Base-by-base conservation (phyloP, 2,113 vertebrate genomes). In the Chaetops frenatus region DNA sequence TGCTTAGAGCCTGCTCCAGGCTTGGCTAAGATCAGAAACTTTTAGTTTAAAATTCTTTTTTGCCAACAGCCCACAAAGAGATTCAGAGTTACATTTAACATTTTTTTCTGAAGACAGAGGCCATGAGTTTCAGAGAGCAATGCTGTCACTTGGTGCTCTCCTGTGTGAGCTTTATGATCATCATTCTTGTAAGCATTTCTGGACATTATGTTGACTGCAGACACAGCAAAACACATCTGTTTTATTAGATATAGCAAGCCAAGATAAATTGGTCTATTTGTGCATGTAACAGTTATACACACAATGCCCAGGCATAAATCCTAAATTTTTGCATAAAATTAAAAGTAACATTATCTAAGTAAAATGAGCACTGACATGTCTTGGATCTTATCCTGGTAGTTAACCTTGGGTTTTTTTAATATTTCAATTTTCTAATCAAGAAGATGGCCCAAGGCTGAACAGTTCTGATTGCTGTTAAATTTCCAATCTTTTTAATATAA, bases 251-350 rank as follows among this genome's bases (percentile, higher is more conserved):
- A 42, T 1, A 85, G 35, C 31, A 73, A 91, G 29, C 9, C 45
- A 85, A 50, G 42, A 56, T 57, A 36, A 88, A 92, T 76, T 14
- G 3, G 17, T 29, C 14, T 19, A 22, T 65, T 69, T 48, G 20
- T 40, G 24, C 4, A 1, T 48, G 24, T 40, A 51, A 38, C 1
- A 67, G 17, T n/a, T 53, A 72, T 1, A 81, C 0, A 11, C 23
- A 42, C 29, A n/a, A 50, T 33, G 29, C 6, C 45, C 27, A 27
- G 3, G 6, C n/a, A 78, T 45, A 70, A 45, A 53, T 69, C 40
- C 19, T 48, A n/a, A 44, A 24, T 70, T 88, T 58, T 18, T 54
- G 51, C 15, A 51, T 35, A 17, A 77, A 94, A 64, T 35, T 36
- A 69, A 22, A 40, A 92, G 42, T 29, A 92, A 60, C 10, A 47